Evolutionary conservation across 2,888 invertebrate species (phyloP), one percentile per base, ranked within the genome.

Genomic region (Ryuthela nishihirai): DNA sequence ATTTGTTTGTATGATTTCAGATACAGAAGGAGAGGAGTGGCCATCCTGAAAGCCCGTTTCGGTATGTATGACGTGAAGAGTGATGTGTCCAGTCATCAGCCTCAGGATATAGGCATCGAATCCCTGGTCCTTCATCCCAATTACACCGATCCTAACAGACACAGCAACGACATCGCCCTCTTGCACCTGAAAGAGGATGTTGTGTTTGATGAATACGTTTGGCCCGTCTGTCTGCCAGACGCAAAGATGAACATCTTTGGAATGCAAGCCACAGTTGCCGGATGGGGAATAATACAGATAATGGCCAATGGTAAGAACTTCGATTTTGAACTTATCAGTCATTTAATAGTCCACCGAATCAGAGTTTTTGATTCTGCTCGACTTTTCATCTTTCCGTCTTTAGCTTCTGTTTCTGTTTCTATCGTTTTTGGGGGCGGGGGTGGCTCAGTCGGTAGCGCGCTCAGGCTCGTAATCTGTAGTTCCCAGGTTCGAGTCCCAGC

Each of bases 231-330:
- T 71, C 76, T 92, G 2, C 85, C 87, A 0, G 21, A 23, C 10
- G 18, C 36, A 6, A 26, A 34, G 0, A 42, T 24, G 10, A 32
- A 48, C 9, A 82, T 80, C 66, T 79, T 78, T 42, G 83, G 83
- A 1, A 72, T 73, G 1, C 69, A 77, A 18, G 89, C 85, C 0
- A 82, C 83, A 0, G 87, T 87, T 0, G 86, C 88, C 21, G 91
- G 91, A 5, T 91, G 90, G 90, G 91, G 90, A 0, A 88, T 88
- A 81, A 85, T 86, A 4, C 43, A 32, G 15, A 44, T n/a, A 5
- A 20, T 18, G 6, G 24, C 44, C 17, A 23, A 18, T 32, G 44
- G 44, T 44, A 20, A 18, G 44, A n/a, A n/a, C n/a, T n/a, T n/a
- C n/a, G n/a, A n/a, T n/a, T n/a, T n/a, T n/a, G n/a, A n/a, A n/a